Conservation (phyloP, 2,797 vertebrate species). For the Acestrorhynchus altus region DNA sequence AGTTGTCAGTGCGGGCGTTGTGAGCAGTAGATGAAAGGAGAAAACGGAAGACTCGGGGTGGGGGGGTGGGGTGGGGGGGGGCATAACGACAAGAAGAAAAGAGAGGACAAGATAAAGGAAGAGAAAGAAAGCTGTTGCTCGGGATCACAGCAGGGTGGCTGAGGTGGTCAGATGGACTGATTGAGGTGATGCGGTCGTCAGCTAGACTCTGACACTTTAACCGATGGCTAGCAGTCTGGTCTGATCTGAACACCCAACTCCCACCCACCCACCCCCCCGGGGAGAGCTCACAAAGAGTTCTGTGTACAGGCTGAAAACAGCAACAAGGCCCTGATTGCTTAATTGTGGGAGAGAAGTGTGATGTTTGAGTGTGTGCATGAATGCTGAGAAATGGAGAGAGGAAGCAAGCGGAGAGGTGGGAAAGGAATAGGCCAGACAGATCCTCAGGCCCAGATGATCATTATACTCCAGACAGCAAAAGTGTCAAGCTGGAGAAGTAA, state of each 20-base stretch:
- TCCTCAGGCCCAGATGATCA: conserved; percentile 22
- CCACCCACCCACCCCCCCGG: conserved; percentile 14
- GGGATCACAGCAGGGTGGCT: conserved; percentile 3
- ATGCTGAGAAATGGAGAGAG: background rate
- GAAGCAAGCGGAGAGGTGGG: conserved; percentile 6
- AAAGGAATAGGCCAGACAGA: conserved; percentile 16
- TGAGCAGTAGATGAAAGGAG: conserved; percentile 44
- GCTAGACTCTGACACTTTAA: conserved; percentile 43
- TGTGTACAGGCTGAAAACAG: conserved; percentile 46
- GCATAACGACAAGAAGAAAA: conserved; percentile 5
- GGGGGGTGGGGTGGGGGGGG: background rate
- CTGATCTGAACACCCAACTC: too few relatives aligned
- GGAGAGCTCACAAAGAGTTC: conserved; percentile 53
- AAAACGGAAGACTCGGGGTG: conserved; percentile 13
- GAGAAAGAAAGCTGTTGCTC: conserved; percentile 22
- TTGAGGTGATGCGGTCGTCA: conserved; percentile 44
- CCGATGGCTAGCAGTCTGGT: conserved; percentile 20
- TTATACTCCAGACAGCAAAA: conserved; percentile 35
- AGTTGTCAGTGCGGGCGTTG: conserved; percentile 32
- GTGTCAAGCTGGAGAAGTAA: conserved; percentile 41
- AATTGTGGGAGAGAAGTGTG: conserved; percentile 46
- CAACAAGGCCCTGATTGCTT: conserved; percentile 61
- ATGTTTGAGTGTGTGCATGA: background rate
- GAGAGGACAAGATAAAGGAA: background rate
- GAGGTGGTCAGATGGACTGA: conserved; percentile 44